Percentiles rank a stretch among this genome's conserved stretches.
Evolutionary conservation across 2,113 vertebrate genomes (phyloP).

Genomic region (Ophthalmolycus amberensis): DNA sequence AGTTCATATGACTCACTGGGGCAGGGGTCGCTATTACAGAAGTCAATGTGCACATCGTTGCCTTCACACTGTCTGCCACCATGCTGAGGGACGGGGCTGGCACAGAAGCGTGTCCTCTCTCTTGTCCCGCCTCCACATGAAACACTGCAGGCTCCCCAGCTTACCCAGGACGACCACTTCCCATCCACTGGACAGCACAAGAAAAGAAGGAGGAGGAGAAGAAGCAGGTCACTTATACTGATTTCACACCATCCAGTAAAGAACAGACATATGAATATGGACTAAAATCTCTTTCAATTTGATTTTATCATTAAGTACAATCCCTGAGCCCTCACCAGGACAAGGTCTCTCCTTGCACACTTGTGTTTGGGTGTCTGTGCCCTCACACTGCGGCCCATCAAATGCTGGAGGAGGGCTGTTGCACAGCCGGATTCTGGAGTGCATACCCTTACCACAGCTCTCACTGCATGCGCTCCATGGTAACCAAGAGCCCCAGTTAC

Average conservation of each 20-base stretch:
- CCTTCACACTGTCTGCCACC: constrained; percentile 92
- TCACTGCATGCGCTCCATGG: constrained; percentile 91
- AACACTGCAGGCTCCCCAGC: constrained; percentile 91
- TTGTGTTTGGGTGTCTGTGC: constrained; percentile 89
- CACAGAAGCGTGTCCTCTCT: constrained; percentile 90
- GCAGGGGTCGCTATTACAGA: constrained; percentile 94
- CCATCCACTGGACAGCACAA: constrained; percentile 88
- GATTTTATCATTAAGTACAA: neutral
- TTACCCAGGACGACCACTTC: constrained; percentile 91
- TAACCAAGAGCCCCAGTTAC: constrained; percentile 92
- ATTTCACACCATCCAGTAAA: neutral
- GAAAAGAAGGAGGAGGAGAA: neutral
- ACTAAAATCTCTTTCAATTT: neutral
- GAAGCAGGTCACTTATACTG: neutral
- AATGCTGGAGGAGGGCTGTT: constrained; percentile 90
- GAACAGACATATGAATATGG: neutral
- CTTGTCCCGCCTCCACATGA: constrained; percentile 93
- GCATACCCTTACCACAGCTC: constrained; percentile 90
- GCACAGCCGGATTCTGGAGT: constrained; percentile 89
- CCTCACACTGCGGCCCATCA: constrained; percentile 85
- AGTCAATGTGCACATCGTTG: constrained; percentile 89
- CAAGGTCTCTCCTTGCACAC: constrained; percentile 90
- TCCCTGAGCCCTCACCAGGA: constrained; percentile 83
- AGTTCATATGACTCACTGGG: constrained; percentile 84
- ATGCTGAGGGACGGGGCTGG: constrained; percentile 87